Evolutionary conservation across 2,113 vertebrate genomes (phyloP).

Genomic region (Poicephalus gulielmi): DNA sequence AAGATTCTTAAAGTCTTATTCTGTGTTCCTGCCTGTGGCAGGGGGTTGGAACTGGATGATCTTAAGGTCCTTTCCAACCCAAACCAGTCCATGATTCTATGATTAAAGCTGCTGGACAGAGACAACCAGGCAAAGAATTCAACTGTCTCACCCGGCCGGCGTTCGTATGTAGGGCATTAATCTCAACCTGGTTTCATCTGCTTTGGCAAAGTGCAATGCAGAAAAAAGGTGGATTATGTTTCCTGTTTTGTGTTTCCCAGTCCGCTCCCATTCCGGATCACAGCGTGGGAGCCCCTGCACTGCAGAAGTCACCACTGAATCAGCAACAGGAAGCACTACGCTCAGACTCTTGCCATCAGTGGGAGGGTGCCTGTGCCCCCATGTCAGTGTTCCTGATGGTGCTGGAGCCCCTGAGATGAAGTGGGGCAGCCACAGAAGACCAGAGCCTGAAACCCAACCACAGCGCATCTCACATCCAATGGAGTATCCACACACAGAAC

Average conservation of each 20-base stretch:
- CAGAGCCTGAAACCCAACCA: neutral
- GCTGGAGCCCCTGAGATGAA: accelerated
- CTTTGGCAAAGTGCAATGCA: accelerated
- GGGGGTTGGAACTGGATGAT: neutral
- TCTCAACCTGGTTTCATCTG: accelerated
- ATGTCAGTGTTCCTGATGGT: accelerated
- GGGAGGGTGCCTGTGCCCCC: neutral
- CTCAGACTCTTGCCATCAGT: neutral
- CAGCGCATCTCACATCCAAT: accelerated
- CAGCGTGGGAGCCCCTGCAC: neutral
- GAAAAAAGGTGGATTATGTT: accelerated
- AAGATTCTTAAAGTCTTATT: neutral
- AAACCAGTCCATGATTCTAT: neutral
- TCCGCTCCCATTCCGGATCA: accelerated
- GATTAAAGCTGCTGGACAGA: neutral
- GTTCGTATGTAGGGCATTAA: accelerated
- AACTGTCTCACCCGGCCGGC: accelerated
- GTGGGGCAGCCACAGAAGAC: neutral
- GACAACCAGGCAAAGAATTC: accelerated
- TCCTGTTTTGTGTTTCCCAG: accelerated
- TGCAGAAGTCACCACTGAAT: neutral
- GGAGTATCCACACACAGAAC: neutral
- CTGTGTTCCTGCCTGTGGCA: neutral
- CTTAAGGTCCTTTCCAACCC: neutral
- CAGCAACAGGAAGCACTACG: accelerated